Base-by-base conservation (phyloP, 1,140 invertebrate genomes). In the Coelopa frigida region DNA sequence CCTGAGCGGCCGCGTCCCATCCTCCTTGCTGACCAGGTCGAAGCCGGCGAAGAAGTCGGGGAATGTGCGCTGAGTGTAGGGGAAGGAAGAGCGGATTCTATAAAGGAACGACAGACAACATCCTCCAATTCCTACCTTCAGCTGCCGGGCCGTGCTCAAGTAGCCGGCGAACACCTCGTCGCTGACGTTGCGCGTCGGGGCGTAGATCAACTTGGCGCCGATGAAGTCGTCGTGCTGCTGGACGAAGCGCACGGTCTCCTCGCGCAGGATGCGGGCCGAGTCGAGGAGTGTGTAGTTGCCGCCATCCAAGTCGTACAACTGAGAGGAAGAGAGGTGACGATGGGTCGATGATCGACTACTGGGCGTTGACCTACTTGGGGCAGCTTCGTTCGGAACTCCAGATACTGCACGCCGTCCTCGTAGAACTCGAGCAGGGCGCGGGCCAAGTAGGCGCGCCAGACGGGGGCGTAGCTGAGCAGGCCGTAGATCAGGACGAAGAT, bases 401-500 rank as follows among this genome's bases (percentile, higher is more conserved):
- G 52, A 51, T 89, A 90, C 60, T 85, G 77, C 0, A 92, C 75
- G 51, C 88, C 86, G 57, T 92, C 89, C 1, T 80, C 73, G 51
- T 81, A 75, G 15, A 85, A 73, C 53, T 87, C 81, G 49, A 76
- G 58, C 1, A 92, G 70, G 0, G 78, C 77, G 46, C 81, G 77
- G 42, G 82, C 82, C 48, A 82, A 80, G 57, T 86, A 84, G 22
- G 82, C 76, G 32, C 78, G 74, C 69, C 83, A 85, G 2, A 86
- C 75, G 0, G 84, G 82, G 40, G 75, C 78, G 52, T 85, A 87
- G 1, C 76, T 72, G 4, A 89, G 50, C 45, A 90, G 62, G 0
- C 78, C 77, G 1, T 58, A 68, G 1, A 84, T 71, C 8, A 77
- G 75, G 0, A 32, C 53, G 50, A 91, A 87, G 24, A 81, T 79